Conservation (phyloP, 1,140 invertebrate species). For the Trichomalopsis sarcophagae region DNA sequence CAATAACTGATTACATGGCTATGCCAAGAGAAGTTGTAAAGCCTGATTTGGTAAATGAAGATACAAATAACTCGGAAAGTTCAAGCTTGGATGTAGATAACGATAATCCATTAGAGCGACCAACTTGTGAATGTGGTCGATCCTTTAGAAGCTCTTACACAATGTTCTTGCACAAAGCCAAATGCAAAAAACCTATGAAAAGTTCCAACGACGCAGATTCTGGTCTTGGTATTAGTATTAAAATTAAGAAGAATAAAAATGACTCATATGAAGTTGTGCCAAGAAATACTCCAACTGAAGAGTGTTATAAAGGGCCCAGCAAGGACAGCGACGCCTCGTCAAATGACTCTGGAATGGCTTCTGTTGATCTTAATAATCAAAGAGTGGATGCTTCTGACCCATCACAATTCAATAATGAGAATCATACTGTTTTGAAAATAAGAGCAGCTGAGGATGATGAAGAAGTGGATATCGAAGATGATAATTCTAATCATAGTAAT, state of each 20-base stretch:
- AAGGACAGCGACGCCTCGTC: constrained; percentile 49
- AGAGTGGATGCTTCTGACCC: constrained; percentile 20
- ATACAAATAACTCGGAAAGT: neutral
- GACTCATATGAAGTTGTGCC: constrained; percentile 70
- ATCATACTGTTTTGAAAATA: constrained; percentile 63
- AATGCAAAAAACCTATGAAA: constrained; percentile 56
- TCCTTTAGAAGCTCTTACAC: constrained; percentile 66
- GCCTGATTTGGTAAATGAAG: constrained; percentile 18
- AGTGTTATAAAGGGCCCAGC: constrained; percentile 34
- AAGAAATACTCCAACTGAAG: constrained; percentile 32
- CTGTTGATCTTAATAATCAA: constrained; percentile 44
- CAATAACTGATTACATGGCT: constrained; percentile 31
- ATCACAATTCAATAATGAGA: constrained; percentile 57
- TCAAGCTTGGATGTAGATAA: constrained; percentile 21
- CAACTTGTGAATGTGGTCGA: constrained; percentile 64
- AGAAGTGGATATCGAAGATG: constrained; percentile 67
- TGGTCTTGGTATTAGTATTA: constrained; percentile 69
- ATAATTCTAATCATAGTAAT: constrained; percentile 45
- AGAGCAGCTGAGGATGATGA: constrained; percentile 61
- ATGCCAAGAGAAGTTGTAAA: neutral
- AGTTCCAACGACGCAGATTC: constrained; percentile 65
- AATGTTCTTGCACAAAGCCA: constrained; percentile 62
- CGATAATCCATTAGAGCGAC: constrained; percentile 35
- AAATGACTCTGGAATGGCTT: constrained; percentile 46
- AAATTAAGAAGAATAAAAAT: constrained; percentile 71